phyloP scores from a whole-genome alignment of 2,113 vertebrate genomes.

The Ranitomeya imitator region DNA sequence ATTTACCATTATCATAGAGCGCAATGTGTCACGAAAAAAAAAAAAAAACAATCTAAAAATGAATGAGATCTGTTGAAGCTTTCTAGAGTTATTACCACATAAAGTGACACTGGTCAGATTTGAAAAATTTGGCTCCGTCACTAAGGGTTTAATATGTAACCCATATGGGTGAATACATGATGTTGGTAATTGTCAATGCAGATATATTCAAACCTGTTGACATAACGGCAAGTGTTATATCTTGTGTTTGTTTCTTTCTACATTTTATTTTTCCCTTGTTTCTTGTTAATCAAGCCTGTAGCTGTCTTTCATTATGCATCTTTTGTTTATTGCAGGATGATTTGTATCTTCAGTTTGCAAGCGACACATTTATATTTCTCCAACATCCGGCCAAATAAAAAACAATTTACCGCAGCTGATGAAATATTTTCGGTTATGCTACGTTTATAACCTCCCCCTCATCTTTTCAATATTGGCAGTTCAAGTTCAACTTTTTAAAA shows the following conservation, averaged over 20 bases:
- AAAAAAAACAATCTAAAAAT: too few relatives aligned
- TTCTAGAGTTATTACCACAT: too few relatives aligned
- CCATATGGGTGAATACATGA: too few relatives aligned
- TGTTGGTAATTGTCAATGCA: not conserved
- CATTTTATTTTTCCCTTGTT: constrained; percentile 23
- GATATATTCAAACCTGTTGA: not conserved
- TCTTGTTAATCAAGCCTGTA: constrained; percentile 24
- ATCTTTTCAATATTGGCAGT: constrained; percentile 29
- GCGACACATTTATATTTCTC: constrained; percentile 25
- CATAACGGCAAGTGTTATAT: not conserved
- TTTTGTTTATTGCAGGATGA: constrained; percentile 31
- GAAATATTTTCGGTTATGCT: constrained; percentile 6
- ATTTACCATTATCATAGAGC: too few relatives aligned
- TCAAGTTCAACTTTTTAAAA: constrained; percentile 46
- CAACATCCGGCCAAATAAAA: constrained; percentile 26
- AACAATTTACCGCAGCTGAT: constrained; percentile 4
- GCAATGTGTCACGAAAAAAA: too few relatives aligned
- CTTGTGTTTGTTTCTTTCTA: not conserved
- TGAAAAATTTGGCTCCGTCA: too few relatives aligned
- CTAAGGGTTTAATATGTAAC: too few relatives aligned
- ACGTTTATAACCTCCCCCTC: not conserved
- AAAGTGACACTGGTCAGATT: too few relatives aligned
- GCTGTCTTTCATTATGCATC: constrained; percentile 43
- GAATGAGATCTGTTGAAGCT: too few relatives aligned
- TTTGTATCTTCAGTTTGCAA: constrained; percentile 17